Evolutionary conservation across 1,140 invertebrate species (phyloP).

Genomic region (Saccostrea glomerata): DNA sequence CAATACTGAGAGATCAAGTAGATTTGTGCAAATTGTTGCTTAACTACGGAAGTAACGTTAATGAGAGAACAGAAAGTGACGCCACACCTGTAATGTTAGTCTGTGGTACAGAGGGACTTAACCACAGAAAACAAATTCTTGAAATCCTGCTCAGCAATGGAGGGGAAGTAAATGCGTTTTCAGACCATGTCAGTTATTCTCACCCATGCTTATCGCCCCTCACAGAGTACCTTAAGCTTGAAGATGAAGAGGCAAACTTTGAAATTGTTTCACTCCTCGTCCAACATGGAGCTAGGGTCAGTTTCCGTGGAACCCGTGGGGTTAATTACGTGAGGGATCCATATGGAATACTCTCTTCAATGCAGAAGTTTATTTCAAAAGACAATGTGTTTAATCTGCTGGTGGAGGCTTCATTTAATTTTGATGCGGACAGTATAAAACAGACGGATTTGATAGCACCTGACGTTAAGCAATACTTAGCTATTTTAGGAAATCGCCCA

Average conservation of each 20-base stretch:
- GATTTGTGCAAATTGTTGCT: conserved; percentile 82
- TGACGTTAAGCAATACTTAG: conserved; percentile 50
- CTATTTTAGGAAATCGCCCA: conserved; percentile 54
- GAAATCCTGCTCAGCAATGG: conserved; percentile 82
- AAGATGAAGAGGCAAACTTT: conserved; percentile 82
- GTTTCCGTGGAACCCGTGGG: conserved; percentile 55
- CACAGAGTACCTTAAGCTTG: conserved; percentile 90
- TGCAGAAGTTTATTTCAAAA: conserved; percentile 54
- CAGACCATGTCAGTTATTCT: conserved; percentile 80
- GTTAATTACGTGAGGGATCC: conserved; percentile 62
- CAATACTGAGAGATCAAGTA: conserved; percentile 82
- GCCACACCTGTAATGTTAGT: conserved; percentile 92
- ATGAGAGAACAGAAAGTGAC: conserved; percentile 83
- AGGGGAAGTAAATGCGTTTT: conserved; percentile 82
- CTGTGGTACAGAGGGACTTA: conserved; percentile 88
- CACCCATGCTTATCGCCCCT: conserved; percentile 85
- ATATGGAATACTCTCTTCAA: conserved; percentile 69
- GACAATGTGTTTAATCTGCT: conserved; percentile 63
- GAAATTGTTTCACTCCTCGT: conserved; percentile 87
- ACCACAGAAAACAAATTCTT: conserved; percentile 83
- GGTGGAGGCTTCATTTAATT: conserved; percentile 54
- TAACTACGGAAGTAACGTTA: conserved; percentile 84
- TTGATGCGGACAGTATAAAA: conserved; percentile 61
- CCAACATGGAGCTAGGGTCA: conserved; percentile 85
- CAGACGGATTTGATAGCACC: conserved; percentile 51